Evolutionary conservation across 2,113 vertebrate species (phyloP), one percentile per base, ranked within the genome.

Genomic region (Tragelaphus strepsiceros): DNA sequence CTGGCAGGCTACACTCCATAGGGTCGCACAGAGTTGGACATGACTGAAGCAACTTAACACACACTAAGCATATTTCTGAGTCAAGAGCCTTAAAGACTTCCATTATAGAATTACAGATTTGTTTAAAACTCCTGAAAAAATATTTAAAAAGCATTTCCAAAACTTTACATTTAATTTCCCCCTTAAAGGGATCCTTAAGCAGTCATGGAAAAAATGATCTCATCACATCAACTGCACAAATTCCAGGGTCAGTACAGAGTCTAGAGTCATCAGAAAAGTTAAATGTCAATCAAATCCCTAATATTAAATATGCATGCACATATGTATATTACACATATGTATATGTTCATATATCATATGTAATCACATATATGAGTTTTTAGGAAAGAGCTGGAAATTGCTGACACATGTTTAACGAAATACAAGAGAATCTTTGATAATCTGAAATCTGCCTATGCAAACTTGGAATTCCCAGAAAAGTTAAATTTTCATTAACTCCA

Each of bases 261-360:
- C 81, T 88, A 92, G 39, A 93, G 93, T 84, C 10, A 84, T 59
- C 12, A 78, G 46, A 94, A 89, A 97, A 97, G 12, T 86, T 74
- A 64, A 89, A 90, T 80, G 43, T 85, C 53, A 94, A 77, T 90
- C 62, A 87, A 94, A 96, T 58, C 22, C 2, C 64, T 84, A 64
- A 74, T 67, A 80, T 39, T 19, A 84, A 88, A 80, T 91, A 78
- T 30, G 39, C 6, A 84, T 64, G 58, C 19, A 88, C 2, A 28
- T 28, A 8, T 43, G 24, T 83, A 10, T 64, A 39, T 78, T 87
- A 49, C 3, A 30, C 10, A 71, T 74, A 32, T 4, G 22, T 32
- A 12, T 81, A 19, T 58, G 35, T 88, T 83, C 24, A n/a, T 71
- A 19, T 54, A 24, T n/a, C 3, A 35, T 77, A 56, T 32, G 21